A percentile compares a stretch with the other conserved stretches of the same genome.
Conservation (phyloP, 2,113 vertebrate species). For the Amphiprion ocellaris region DNA sequence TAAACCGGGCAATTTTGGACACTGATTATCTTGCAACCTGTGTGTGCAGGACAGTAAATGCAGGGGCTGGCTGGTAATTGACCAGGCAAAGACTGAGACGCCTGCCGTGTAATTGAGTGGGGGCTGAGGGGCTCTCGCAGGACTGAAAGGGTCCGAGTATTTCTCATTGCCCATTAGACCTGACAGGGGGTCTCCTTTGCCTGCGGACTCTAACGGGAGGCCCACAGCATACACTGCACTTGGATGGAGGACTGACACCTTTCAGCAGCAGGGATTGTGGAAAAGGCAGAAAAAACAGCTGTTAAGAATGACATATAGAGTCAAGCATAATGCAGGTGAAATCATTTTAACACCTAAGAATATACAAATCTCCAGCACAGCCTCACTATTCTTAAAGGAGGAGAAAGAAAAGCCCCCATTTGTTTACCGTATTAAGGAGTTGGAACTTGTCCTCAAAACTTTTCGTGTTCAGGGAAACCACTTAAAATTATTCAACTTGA, state of each 20-base stretch:
- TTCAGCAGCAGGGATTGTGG: slow-evolving; percentile 35
- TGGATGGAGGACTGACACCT: slow-evolving; percentile 57
- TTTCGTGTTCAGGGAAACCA: too few relatives aligned
- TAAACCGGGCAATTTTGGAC: slow-evolving; percentile 74
- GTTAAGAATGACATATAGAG: background rate
- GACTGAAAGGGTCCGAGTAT: slow-evolving; percentile 79
- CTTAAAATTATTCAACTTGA: background rate
- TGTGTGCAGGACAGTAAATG: slow-evolving; percentile 78
- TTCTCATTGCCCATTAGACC: slow-evolving; percentile 78
- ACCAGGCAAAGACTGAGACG: slow-evolving; percentile 80
- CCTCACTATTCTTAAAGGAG: too few relatives aligned
- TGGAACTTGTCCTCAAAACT: background rate
- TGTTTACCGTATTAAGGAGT: slow-evolving; percentile 12
- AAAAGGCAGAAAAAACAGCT: slow-evolving; percentile 50
- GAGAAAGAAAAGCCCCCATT: background rate
- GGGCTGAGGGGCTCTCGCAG: slow-evolving; percentile 65
- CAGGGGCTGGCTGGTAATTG: slow-evolving; percentile 82
- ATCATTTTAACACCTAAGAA: slow-evolving; percentile 1
- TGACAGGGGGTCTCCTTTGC: slow-evolving; percentile 78
- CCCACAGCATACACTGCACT: slow-evolving; percentile 23
- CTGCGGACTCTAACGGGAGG: slow-evolving; percentile 64
- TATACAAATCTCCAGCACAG: background rate
- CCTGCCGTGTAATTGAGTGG: slow-evolving; percentile 83
- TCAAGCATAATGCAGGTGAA: background rate
- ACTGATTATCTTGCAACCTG: slow-evolving; percentile 81